Evolutionary conservation across 1,140 invertebrate species (phyloP), one percentile per base, ranked within the genome.

Genomic region (Melipona quadrifasciata): DNA sequence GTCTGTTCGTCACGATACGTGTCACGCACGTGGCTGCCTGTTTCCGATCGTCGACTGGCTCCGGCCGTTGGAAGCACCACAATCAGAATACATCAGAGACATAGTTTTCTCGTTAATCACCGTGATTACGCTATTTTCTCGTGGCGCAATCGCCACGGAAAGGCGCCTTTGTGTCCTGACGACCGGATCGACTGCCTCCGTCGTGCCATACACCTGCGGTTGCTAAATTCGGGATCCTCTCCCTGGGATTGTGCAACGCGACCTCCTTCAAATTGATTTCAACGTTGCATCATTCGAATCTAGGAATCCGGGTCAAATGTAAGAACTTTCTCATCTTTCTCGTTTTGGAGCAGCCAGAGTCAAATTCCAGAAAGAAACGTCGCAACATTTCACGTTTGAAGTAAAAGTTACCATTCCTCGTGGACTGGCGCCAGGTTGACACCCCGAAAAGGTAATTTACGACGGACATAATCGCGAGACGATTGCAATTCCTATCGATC

Each of bases 21-120:
- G 73, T 67, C 64, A 82, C 70, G 72, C 72, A 77, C 81, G 79
- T 79, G 82, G 77, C 86, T 51, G 78, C 51, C 71, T 27, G 78
- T 82, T 65, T 58, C 86, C 67, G 80, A 87, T 80, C 72, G 80
- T n/a, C 86, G 73, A 77, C 74, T 82, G 75, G 82, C 85, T 87
- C 86, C 77, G 84, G 72, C 71, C 31, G 31, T 31, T 61, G 58
- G 70, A 58, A 65, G 53, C 65, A 64, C 53, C 71, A 73, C 85
- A 86, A 65, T 68, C 77, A 74, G 19, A 34, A 80, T 84, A 78
- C 39, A 55, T 47, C 65, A 73, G 71, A 73, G 81, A 71, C 83
- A 85, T 81, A 74, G 77, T 89, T 87, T 85, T 71, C 89, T 91
- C 87, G 90, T 91, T 91, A 91, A 91, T 91, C 87, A 91, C 85